Conservation (phyloP, 2,888 invertebrate species). For the Melanostoma scalare region DNA sequence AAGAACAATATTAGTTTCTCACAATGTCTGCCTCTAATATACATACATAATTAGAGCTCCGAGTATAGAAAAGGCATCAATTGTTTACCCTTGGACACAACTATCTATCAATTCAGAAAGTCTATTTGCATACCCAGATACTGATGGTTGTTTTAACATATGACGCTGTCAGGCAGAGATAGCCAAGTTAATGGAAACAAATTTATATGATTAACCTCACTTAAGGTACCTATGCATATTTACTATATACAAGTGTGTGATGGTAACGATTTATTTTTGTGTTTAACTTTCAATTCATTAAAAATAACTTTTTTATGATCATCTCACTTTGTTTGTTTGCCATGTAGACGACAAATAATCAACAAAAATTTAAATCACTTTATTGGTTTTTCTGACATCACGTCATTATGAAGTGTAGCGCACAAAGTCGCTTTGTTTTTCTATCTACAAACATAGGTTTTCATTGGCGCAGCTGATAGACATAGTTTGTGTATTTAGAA, state of each 20-base stretch:
- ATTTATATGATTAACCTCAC: conserved; percentile 29
- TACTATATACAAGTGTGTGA: conserved; percentile 6
- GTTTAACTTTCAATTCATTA: conserved; percentile 7
- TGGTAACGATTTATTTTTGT: background rate
- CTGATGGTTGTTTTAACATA: background rate
- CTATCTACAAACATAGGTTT: no score
- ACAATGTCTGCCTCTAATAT: background rate
- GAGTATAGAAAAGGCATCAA: background rate
- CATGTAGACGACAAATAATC: no score
- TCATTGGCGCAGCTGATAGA: no score
- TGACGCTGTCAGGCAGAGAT: conserved; percentile 3
- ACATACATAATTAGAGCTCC: background rate
- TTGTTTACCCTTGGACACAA: conserved; percentile 18
- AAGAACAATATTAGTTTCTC: background rate
- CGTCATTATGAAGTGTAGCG: no score
- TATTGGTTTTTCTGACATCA: no score
- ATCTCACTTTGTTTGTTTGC: background rate
- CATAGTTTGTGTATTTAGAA: no score
- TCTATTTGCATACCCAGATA: conserved; percentile 23
- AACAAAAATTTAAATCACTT: no score
- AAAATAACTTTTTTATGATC: background rate
- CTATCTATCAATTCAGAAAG: conserved; percentile 21
- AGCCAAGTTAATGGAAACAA: conserved; percentile 9
- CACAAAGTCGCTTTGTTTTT: no score
- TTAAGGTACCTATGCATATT: conserved; percentile 8